Base-by-base conservation (phyloP, 2,888 invertebrate genomes). In the Nasonia oneida region DNA sequence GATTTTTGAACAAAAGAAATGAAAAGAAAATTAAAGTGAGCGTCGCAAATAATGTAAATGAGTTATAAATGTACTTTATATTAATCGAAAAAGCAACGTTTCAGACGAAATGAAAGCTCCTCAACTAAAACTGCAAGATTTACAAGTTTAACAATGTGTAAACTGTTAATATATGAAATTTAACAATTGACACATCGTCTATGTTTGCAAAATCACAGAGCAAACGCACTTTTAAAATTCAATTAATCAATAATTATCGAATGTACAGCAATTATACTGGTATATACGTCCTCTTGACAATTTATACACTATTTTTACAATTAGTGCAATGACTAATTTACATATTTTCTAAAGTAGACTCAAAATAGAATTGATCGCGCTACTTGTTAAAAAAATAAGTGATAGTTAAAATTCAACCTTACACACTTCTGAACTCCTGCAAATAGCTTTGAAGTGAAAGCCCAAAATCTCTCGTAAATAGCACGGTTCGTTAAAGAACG, bases 191-290 rank as follows among this genome's bases (percentile, higher is more conserved):
- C 75, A 75, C 47, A 64, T 37, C 6, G 39, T 12, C 0, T 23
- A 76, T 67, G 75, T 82, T 76, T 82, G 82, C 75, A 47, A 76
- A 64, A n/a, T 74, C 76, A 82, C 82, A 23, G 47, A 83, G 76
- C 76, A 77, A 70, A 76, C 76, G 50, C 39, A 64, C 39, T 18
- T 42, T 42, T 12, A 73, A 71, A 73, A 3, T 42, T 23, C 18
- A 47, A 73, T 73, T 73, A 71, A 71, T 71, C 39, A 73, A 42
- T 73, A 73, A 42, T 73, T 73, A 64, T 47, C 47, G 4, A 12
- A 67, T 67, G 67, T 33, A 67, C 10, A 61, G n/a, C 8, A 61
- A 53, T 18, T n/a, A 61, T 23, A 33, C 67, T 67, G 33, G 12
- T 29, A 2, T 33, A 10, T 33, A 33, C 33, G 33, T 33, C 67